Evolutionary conservation across 23 tunicate species (phyloP).

Genomic region (Clavelina lepadiformis): DNA sequence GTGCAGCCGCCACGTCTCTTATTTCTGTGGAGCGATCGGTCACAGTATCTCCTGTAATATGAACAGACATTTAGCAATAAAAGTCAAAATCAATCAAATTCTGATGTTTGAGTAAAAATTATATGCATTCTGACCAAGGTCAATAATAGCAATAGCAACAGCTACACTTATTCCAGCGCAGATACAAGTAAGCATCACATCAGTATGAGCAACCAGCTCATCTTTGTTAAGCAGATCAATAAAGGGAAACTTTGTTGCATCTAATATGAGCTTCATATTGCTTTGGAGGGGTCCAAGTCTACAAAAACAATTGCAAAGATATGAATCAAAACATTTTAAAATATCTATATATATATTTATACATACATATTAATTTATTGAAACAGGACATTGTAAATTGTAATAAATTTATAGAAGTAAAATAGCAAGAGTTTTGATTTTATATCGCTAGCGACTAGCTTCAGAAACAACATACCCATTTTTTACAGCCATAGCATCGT

Average conservation of each 20-base stretch:
- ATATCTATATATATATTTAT: no score
- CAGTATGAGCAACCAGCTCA: constrained; percentile 23
- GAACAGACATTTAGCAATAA: neutral
- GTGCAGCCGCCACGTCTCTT: constrained; percentile 10
- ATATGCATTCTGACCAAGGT: constrained; percentile 19
- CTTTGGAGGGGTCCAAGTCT: constrained; percentile 38
- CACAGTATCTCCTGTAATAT: neutral
- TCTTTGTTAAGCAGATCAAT: constrained; percentile 31
- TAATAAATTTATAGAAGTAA: no score
- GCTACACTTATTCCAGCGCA: constrained; percentile 53
- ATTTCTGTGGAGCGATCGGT: neutral
- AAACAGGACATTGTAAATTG: no score
- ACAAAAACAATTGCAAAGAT: neutral
- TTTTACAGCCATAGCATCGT: constrained; percentile 26
- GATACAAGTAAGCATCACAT: constrained; percentile 48
- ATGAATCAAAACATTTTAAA: neutral
- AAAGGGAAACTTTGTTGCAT: constrained; percentile 39
- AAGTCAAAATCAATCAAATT: neutral
- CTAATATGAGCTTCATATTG: constrained; percentile 35
- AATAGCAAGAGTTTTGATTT: no score
- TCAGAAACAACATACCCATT: constrained; percentile 31
- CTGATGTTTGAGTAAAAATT: neutral
- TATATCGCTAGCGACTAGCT: no score
- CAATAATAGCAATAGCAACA: constrained; percentile 33
- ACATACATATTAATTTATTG: no score